phyloP scores from a whole-genome alignment of 1,140 invertebrate genomes.

The Pseudomyrmex dendroicus region DNA sequence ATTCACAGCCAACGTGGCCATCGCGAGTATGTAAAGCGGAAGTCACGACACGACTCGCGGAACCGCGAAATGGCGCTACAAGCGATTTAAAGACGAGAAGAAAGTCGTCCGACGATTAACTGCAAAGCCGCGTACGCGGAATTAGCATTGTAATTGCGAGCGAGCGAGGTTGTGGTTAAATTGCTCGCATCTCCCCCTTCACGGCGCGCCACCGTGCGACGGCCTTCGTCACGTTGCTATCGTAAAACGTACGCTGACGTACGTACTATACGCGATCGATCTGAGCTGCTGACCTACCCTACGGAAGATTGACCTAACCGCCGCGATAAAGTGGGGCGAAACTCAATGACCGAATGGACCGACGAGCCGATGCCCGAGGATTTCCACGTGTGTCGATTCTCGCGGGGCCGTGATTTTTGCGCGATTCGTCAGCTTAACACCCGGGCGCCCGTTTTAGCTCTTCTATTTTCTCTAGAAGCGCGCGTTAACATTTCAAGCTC shows the following conservation, averaged over 20 bases:
- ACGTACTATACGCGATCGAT: conserved; percentile 62
- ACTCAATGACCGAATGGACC: conserved; percentile 41
- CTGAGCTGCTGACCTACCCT: conserved; percentile 20
- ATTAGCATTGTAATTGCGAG: conserved; percentile 75
- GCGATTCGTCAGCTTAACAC: conserved; percentile 8
- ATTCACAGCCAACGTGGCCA: too few species aligned
- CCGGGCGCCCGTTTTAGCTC: not conserved
- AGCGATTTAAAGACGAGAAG: conserved; percentile 46
- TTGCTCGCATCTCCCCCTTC: conserved; percentile 15
- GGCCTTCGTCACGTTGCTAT: conserved; percentile 59
- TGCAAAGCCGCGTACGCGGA: conserved; percentile 64
- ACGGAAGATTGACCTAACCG: conserved; percentile 35
- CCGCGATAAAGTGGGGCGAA: conserved; percentile 3
- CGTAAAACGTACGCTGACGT: conserved; percentile 68
- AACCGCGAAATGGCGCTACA: conserved; percentile 39
- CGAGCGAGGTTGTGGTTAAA: conserved; percentile 63
- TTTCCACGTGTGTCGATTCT: conserved; percentile 48
- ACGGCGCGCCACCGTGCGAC: not conserved
- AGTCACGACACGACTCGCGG: conserved; percentile 21
- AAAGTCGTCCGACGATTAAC: conserved; percentile 70
- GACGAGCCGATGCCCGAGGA: conserved; percentile 8
- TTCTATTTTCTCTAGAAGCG: conserved; percentile 10
- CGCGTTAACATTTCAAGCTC: conserved; percentile 30
- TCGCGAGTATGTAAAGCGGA: not conserved
- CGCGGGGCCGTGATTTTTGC: conserved; percentile 35